Evolutionary conservation across 1,140 invertebrate genomes (phyloP).

Genomic region (Globodera rostochiensis): DNA sequence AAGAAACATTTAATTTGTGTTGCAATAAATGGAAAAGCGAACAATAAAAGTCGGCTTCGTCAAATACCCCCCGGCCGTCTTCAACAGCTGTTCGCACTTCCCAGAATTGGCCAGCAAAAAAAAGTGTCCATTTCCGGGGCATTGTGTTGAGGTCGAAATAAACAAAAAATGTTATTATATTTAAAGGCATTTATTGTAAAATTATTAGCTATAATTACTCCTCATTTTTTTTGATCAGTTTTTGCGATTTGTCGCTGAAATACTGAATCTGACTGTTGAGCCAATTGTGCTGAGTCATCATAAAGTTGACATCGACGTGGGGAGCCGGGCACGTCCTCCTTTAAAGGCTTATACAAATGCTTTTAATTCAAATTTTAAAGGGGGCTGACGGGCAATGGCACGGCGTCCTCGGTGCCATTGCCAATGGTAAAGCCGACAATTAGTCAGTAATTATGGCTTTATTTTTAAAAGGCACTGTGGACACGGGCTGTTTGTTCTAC

Average conservation of each 20-base stretch:
- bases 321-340: background rate
- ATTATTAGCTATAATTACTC: too few species aligned
- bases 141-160: constrained; percentile 40
- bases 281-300: constrained; percentile 34
- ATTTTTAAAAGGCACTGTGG: constrained; percentile 24
- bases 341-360: too few species aligned
- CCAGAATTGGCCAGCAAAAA: background rate
- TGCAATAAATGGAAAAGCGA: background rate
- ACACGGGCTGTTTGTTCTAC: constrained; percentile 45
- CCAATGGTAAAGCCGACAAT: constrained; percentile 20
- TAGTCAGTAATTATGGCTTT: background rate
- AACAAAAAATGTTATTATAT: too few species aligned
- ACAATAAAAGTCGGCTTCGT: background rate
- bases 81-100: background rate
- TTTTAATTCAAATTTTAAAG: too few species aligned
- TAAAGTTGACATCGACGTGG: constrained; percentile 42
- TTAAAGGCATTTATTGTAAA: too few species aligned
- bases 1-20: background rate
- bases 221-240: constrained; percentile 34
- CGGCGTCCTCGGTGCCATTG: constrained; percentile 41
- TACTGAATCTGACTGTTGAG: constrained; percentile 42
- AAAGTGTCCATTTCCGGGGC: constrained; percentile 44
- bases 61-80: constrained; percentile 13
- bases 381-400: constrained; percentile 27
- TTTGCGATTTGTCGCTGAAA: constrained; percentile 37